Evolutionary conservation across 2,113 vertebrate species (phyloP).

Genomic region (Lipophrys pholis): DNA sequence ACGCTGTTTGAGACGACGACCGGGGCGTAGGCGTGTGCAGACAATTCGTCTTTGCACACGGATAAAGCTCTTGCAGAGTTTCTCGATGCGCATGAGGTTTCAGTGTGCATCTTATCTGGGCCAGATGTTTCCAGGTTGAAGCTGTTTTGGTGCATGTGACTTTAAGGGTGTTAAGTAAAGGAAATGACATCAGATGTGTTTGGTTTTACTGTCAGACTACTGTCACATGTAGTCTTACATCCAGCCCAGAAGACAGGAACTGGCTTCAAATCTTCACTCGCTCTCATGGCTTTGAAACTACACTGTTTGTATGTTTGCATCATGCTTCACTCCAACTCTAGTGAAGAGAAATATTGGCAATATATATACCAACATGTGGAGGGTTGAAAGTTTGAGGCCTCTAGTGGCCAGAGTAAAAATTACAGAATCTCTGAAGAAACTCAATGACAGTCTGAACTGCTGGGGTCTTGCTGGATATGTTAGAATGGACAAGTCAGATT

Average conservation of each 20-base stretch:
- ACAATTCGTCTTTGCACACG: background rate
- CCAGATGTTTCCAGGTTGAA: slow-evolving; percentile 59
- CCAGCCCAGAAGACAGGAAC: slow-evolving; percentile 70
- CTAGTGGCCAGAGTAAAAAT: too few relatives aligned
- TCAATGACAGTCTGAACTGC: too few relatives aligned
- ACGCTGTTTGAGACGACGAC: slow-evolving; percentile 17
- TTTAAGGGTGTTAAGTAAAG: slow-evolving; percentile 54
- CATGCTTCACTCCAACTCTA: too few relatives aligned
- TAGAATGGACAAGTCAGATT: too few relatives aligned
- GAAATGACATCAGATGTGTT: slow-evolving; percentile 62
- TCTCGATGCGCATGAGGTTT: slow-evolving; percentile 4
- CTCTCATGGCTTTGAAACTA: too few relatives aligned
- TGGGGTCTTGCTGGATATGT: too few relatives aligned
- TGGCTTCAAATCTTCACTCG: background rate
- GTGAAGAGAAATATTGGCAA: too few relatives aligned
- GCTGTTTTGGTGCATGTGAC: slow-evolving; percentile 7
- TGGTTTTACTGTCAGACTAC: slow-evolving; percentile 44
- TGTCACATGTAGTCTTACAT: slow-evolving; percentile 52
- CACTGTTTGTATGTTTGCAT: too few relatives aligned
- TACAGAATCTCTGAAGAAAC: too few relatives aligned
- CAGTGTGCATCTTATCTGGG: slow-evolving; percentile 29
- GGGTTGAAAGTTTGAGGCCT: too few relatives aligned
- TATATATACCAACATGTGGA: too few relatives aligned
- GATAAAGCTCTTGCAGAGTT: background rate
- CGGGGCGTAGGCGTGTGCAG: background rate